Evolutionary conservation across 2,113 vertebrate species (phyloP).

Genomic region (Pteronura brasiliensis): DNA sequence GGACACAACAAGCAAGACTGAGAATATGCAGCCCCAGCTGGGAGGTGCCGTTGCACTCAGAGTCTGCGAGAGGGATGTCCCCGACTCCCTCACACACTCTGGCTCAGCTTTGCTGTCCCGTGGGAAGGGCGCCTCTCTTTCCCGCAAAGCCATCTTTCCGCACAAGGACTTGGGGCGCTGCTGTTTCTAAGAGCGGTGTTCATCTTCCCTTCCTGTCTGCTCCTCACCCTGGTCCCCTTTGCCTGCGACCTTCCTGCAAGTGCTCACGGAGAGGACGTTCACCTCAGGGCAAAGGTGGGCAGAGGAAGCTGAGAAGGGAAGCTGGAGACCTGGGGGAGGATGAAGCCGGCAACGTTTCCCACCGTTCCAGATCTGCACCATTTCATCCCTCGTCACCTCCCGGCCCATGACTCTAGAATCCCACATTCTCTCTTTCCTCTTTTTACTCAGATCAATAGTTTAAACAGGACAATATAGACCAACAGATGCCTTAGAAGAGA

Average conservation of each 20-base stretch:
- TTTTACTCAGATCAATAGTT: neutral
- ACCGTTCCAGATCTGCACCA: rapidly evolving
- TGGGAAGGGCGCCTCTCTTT: neutral
- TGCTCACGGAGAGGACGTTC: neutral
- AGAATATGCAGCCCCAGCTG: neutral
- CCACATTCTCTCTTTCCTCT: neutral
- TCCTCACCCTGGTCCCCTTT: neutral
- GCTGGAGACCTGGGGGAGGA: too few species aligned
- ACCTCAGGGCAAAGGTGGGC: neutral
- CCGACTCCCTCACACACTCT: neutral
- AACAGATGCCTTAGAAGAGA: neutral
- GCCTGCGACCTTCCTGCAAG: neutral
- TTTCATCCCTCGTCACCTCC: neutral
- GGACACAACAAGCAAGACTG: too few species aligned
- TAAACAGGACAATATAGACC: neutral
- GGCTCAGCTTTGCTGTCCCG: neutral
- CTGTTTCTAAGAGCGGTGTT: neutral
- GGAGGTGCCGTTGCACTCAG: too few species aligned
- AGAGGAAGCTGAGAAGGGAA: neutral
- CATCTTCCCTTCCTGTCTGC: neutral
- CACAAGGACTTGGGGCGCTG: neutral
- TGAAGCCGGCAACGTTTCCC: too few species aligned
- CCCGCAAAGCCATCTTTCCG: neutral
- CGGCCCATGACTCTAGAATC: neutral
- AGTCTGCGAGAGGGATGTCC: neutral